Conservation (phyloP, 1,140 invertebrate genomes). For the Heliconius hermathena region DNA sequence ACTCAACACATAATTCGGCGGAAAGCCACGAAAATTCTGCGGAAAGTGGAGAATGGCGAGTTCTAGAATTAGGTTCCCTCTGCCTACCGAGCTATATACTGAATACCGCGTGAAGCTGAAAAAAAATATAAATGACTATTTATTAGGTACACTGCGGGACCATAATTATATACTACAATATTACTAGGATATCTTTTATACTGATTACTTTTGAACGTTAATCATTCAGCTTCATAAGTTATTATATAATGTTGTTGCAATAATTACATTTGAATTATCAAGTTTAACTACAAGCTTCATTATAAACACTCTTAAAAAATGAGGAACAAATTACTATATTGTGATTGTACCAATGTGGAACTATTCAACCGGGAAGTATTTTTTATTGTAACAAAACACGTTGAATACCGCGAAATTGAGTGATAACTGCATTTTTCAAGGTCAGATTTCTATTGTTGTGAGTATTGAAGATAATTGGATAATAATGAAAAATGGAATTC, state of each 20-base stretch:
- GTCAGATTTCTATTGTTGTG: slow-evolving; percentile 37
- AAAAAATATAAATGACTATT: too few relatives aligned
- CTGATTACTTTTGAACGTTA: not conserved
- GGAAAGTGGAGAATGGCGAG: too few relatives aligned
- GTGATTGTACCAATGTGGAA: slow-evolving; percentile 32
- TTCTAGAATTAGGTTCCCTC: too few relatives aligned
- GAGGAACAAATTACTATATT: slow-evolving; percentile 33
- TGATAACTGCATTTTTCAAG: slow-evolving; percentile 41
- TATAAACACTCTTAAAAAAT: slow-evolving; percentile 25
- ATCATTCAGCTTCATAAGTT: not conserved
- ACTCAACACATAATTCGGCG: too few relatives aligned
- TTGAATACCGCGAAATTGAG: slow-evolving; percentile 28
- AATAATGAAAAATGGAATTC: slow-evolving; percentile 30
- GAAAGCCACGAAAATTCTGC: too few relatives aligned
- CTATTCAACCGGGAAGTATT: slow-evolving; percentile 43
- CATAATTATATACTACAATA: not conserved
- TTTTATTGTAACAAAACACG: slow-evolving; percentile 35
- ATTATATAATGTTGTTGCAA: not conserved
- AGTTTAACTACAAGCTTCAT: slow-evolving; percentile 14
- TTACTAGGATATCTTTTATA: not conserved
- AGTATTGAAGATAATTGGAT: slow-evolving; percentile 31
- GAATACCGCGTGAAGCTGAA: too few relatives aligned
- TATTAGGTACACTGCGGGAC: not conserved
- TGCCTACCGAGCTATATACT: too few relatives aligned
- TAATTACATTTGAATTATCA: not conserved